These are phyloP conservation scores for Acanthochromis polyacanthus DNA, from an alignment of 2,113 vertebrate species.

Conservation along the genomic window DNA sequence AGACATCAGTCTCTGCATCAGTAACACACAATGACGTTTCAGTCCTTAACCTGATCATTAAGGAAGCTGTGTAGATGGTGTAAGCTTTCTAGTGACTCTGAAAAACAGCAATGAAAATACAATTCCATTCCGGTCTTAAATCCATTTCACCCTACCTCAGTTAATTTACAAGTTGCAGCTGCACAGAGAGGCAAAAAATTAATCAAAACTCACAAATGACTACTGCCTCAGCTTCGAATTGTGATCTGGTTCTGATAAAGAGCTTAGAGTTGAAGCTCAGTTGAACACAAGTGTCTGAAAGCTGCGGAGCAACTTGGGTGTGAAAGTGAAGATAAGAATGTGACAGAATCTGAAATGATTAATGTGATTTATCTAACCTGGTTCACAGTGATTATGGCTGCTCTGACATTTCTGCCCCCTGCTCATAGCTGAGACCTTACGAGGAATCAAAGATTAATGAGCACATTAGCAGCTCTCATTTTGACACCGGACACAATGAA, in stretches of 20 bases:
- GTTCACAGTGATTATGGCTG: conserved; percentile 1
- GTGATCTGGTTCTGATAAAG: not conserved
- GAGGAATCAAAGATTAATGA: conserved; percentile 42
- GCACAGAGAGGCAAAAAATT: too few species aligned
- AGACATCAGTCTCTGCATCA: not conserved
- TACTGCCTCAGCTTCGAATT: not conserved
- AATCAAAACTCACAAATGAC: too few species aligned
- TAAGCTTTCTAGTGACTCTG: too few species aligned
- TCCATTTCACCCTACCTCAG: too few species aligned
- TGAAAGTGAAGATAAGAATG: not conserved
- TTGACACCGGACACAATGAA: too few species aligned
- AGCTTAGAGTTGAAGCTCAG: not conserved
- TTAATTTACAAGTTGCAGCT: too few species aligned
- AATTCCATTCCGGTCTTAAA: too few species aligned
- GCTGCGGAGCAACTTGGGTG: not conserved
- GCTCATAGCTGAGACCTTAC: conserved; percentile 8
- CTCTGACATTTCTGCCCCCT: conserved; percentile 26
- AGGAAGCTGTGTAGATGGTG: not conserved
- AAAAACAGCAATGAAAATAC: too few species aligned
- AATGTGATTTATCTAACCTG: conserved; percentile 19
- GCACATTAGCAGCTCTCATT: too few species aligned
- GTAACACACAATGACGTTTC: not conserved
- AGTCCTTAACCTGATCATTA: not conserved
- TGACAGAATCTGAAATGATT: not conserved
- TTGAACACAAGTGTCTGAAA: not conserved